Base-by-base conservation (phyloP, 2,888 invertebrate genomes). In the Cyclophora albipunctata region DNA sequence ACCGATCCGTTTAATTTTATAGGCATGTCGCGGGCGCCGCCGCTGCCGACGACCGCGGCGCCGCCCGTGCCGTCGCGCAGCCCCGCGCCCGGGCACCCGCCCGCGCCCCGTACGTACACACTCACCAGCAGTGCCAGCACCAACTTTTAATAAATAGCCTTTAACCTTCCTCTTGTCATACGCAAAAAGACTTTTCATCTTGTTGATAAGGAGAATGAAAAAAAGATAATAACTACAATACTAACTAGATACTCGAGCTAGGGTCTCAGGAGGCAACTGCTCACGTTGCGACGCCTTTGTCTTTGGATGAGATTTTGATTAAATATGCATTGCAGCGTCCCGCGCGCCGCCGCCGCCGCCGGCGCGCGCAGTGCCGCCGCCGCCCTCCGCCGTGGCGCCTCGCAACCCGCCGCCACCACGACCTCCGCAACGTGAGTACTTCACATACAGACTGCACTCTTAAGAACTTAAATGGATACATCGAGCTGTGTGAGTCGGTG, bases 321-420 rank as follows among this genome's bases (percentile, higher is more conserved):
- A 40, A 5, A 3, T 7, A 7, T 7, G 40, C 3, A 40, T 40
- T 48, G 6, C 59, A 78, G 84, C 84, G 50, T 80, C 81, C 52
- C 90, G 84, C 44, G 84, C 91, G 44, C 91, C 91, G 42, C 92
- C 91, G 4, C 91, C 91, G 55, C 90, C 92, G 35, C 91, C 91
- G n/a, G 84, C 91, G 65, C 89, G 91, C 58, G 78, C 83, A 34
- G 78, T 87, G 44, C 86, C 88, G 34, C 82, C 85, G 3, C 76
- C 85, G 45, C 82, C 87, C 43, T 82, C 81, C 37, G 82, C 76
- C 50, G 56, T 58, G 73, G 92, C 93, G 75, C 67, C 71, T 43
- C 64, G 67, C 48, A 75, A 67, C 67, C 81, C 68, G 75, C 84
- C 71, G 63, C 84, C 66, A 60, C 85, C 64, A 89, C 92, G 85